A percentile compares a stretch with the other conserved stretches of the same genome.
These are phyloP conservation scores for Microplitis mediator DNA, from an alignment of 1,140 invertebrate species.

Conservation along the genomic window DNA sequence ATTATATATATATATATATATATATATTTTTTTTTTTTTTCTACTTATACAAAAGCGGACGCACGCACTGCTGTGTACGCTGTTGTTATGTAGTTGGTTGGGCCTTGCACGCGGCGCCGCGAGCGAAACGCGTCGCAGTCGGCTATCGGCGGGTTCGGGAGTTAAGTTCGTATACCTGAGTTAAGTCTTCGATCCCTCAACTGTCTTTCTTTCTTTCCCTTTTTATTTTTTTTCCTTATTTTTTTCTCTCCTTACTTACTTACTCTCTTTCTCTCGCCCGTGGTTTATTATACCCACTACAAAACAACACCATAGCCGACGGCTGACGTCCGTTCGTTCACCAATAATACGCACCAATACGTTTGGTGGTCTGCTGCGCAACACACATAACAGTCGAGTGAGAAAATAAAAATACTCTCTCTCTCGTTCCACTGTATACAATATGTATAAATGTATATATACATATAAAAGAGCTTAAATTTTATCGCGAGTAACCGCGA, in stretches of 20 bases:
- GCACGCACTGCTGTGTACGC: neutral
- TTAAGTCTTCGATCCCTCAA: constrained; percentile 24
- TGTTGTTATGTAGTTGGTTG: neutral
- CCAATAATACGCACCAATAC: too few species aligned
- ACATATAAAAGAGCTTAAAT: neutral
- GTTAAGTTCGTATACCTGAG: constrained; percentile 34
- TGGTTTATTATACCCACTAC: too few species aligned
- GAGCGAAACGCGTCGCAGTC: constrained; percentile 23
- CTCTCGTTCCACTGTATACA: constrained; percentile 28
- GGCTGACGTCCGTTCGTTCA: too few species aligned
- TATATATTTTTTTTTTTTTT: neutral
- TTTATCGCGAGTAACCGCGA: constrained; percentile 44
- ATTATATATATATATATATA: neutral
- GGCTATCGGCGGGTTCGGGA: constrained; percentile 43
- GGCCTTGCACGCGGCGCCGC: constrained; percentile 28
- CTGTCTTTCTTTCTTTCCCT: constrained; percentile 17
- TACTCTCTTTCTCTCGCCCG: constrained; percentile 19
- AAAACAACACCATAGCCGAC: too few species aligned
- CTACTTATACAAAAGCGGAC: neutral
- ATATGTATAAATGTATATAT: neutral
- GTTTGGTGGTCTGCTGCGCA: too few species aligned
- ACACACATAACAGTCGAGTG: too few species aligned
- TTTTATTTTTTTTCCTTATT: too few species aligned
- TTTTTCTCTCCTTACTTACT: neutral
- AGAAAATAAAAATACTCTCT: neutral